Conservation (phyloP, 2,797 vertebrate species). For the Tokudaia tokunoshimensis region DNA sequence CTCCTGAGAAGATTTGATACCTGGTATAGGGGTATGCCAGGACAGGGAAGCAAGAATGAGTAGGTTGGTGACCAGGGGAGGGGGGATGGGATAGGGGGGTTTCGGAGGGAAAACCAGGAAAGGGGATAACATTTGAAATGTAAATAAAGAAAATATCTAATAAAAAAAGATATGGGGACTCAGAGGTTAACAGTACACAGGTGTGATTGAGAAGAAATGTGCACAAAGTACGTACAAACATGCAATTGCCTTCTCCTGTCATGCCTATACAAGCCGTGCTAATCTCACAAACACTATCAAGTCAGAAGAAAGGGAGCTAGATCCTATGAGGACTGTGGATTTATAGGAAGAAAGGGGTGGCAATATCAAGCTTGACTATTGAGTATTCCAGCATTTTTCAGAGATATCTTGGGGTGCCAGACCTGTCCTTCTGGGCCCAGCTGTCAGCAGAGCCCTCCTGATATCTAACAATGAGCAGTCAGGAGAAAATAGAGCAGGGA, state of each 20-base stretch:
- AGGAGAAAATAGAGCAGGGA: conserved; percentile 69
- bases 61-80: too few species aligned
- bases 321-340: neutral
- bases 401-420: conserved; percentile 67
- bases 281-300: conserved; percentile 39
- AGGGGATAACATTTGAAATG: too few species aligned
- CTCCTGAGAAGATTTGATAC: too few species aligned
- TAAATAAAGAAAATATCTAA: too few species aligned
- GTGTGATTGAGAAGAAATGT: neutral
- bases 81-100: too few species aligned
- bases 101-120: too few species aligned
- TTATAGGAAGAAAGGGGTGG: neutral
- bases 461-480: conserved; percentile 80
- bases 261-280: neutral
- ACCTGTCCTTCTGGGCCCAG: conserved; percentile 78
- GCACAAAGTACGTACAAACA: neutral
- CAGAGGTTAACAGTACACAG: neutral
- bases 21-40: too few species aligned
- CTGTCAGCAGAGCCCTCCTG: conserved; percentile 79
- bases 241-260: conserved; percentile 13
- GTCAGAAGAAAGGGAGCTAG: neutral
- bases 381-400: conserved; percentile 73
- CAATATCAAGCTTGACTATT: conserved; percentile 59
- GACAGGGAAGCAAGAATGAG: too few species aligned
- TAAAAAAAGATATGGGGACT: neutral